phyloP scores from a whole-genome alignment of 2,797 vertebrate species.

The Strix occidentalis region DNA sequence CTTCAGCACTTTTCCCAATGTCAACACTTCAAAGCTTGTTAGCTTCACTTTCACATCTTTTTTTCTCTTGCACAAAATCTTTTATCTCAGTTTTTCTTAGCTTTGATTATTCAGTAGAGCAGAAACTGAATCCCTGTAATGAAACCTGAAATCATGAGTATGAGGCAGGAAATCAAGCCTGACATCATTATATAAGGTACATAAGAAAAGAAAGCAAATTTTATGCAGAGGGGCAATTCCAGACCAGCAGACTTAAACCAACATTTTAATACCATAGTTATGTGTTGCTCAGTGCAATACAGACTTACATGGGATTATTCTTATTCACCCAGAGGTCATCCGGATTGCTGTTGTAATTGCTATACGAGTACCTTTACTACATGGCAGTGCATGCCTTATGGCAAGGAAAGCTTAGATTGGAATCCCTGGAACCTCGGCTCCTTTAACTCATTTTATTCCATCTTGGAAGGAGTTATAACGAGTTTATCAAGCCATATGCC shows the following conservation, averaged over 20 bases:
- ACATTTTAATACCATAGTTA: not conserved
- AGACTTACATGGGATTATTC: not conserved
- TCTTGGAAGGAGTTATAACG: not conserved
- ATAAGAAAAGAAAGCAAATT: not conserved
- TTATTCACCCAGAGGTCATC: not conserved
- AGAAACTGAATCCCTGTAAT: slow-evolving; percentile 5
- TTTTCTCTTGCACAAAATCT: not conserved
- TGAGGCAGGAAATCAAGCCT: slow-evolving; percentile 35
- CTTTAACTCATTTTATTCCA: not conserved
- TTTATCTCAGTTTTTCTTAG: not conserved
- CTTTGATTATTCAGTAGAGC: slow-evolving; percentile 4
- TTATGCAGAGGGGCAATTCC: not conserved
- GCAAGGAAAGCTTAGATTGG: not conserved
- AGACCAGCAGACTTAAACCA: not conserved
- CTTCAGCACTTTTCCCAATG: not conserved
- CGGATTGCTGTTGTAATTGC: not conserved
- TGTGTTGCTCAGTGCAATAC: not conserved
- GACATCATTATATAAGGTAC: slow-evolving; percentile 19
- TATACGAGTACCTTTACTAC: not conserved
- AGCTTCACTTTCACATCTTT: not conserved
- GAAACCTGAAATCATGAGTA: slow-evolving; percentile 30
- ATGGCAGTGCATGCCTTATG: not conserved
- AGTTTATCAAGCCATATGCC: not conserved
- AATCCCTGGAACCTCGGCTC: not conserved
- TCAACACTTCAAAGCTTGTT: not conserved